phyloP scores from a whole-genome alignment of 2,888 invertebrate genomes.

The Caradrina kadenii region DNA sequence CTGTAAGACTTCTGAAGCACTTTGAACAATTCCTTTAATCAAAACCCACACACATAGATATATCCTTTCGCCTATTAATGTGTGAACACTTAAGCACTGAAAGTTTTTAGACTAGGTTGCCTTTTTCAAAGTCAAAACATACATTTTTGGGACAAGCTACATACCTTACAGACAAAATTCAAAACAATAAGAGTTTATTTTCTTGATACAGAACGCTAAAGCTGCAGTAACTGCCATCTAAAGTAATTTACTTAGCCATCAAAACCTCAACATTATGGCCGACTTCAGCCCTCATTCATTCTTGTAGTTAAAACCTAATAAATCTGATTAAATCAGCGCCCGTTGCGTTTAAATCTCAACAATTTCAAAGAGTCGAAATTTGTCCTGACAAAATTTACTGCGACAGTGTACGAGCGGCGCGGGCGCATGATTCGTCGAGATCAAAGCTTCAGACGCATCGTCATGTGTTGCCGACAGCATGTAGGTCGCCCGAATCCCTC shows the following conservation, averaged over 20 bases:
- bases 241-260: conserved; percentile 64
- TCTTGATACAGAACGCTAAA: conserved; percentile 17
- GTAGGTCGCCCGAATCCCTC: conserved; percentile 83
- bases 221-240: conserved; percentile 47
- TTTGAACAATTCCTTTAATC: too few species aligned
- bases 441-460: conserved; percentile 74
- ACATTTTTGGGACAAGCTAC: not conserved
- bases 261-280: conserved; percentile 70
- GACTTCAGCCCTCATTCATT: conserved; percentile 68
- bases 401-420: conserved; percentile 70
- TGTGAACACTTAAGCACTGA: too few species aligned
- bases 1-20: too few species aligned
- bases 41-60: too few species aligned
- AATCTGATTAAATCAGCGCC: conserved; percentile 83
- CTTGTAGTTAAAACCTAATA: conserved; percentile 77
- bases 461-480: conserved; percentile 78
- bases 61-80: too few species aligned
- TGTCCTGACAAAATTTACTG: conserved; percentile 88
- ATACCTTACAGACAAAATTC: conserved; percentile 18
- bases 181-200: conserved; percentile 19
- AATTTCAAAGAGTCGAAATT: conserved; percentile 88
- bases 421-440: conserved; percentile 73
- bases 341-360: conserved; percentile 73
- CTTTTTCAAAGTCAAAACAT: not conserved
- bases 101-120: not conserved